Evolutionary conservation across 2,113 vertebrate genomes (phyloP).

Genomic region (Sylvilagus bachmani): DNA sequence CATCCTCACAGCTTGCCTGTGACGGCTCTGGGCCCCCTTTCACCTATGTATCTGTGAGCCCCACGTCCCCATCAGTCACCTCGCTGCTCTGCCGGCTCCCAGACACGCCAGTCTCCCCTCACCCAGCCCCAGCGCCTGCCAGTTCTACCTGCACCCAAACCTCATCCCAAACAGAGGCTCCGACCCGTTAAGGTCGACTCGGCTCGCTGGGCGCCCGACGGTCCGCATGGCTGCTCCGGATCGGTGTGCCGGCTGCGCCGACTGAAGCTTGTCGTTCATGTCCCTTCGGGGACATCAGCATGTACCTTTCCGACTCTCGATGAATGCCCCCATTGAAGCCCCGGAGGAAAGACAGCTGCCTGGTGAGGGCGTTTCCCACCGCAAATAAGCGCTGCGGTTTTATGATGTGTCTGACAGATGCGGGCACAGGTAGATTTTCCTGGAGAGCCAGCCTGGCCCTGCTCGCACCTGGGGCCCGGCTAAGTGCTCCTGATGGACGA

Average conservation of each 20-base stretch:
- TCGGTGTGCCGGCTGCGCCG: not conserved
- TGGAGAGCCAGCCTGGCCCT: not conserved
- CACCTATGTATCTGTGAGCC: not conserved
- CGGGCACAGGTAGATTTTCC: not conserved
- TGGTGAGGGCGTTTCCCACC: constrained; percentile 50
- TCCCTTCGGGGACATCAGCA: constrained; percentile 42
- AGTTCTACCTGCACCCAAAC: not conserved
- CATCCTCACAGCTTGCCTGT: not conserved
- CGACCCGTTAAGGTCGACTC: not conserved
- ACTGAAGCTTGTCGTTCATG: constrained; percentile 30
- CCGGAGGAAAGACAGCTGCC: constrained; percentile 3
- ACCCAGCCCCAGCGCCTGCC: not conserved
- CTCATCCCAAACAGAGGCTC: not conserved
- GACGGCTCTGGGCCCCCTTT: not conserved
- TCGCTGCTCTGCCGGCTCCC: not conserved
- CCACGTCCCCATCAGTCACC: not conserved
- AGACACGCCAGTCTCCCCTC: not conserved
- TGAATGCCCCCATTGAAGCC: constrained; percentile 45
- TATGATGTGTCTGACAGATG: constrained; percentile 47
- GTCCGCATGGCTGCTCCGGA: not conserved
- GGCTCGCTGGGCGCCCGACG: not conserved
- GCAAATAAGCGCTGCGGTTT: not conserved
- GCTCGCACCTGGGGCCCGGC: not conserved
- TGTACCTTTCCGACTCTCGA: not conserved
- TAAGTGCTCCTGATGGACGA: not conserved